Evolutionary conservation across 2,888 invertebrate genomes (phyloP), one percentile per base, ranked within the genome.

Genomic region (Ceramica pisi): DNA sequence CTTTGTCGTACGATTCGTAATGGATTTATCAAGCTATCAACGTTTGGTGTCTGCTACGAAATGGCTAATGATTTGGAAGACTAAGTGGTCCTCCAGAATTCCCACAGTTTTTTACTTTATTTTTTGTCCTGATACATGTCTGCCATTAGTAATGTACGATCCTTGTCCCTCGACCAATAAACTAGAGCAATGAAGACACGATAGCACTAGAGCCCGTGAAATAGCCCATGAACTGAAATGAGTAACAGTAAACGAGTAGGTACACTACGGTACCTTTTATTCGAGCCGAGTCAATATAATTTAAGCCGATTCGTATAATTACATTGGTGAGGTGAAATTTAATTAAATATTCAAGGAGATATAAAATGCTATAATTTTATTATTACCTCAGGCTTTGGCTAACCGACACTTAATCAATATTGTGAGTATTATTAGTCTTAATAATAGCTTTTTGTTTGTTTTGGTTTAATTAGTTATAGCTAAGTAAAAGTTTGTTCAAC

Each of bases 11-110:
- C 68, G 67, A 80, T 74, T 77, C 75, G 75, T 75, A 84, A 85
- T 80, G 83, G 85, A 86, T 80, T 86, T 82, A 86, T 84, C 76
- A 86, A 70, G 82, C 75, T 80, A 83, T 83, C 81, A 66, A 56
- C 74, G 67, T 66, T 73, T 64, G 71, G 66, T 79, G 68, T 82
- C 48, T 60, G 53, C 66, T 71, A 62, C 63, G 26, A 82, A 84
- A 77, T 67, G 78, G 66, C 71, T 76, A 84, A 86, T 84, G 80
- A 78, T 75, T 82, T 67, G 71, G 63, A 81, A 78, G 71, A 78
- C 59, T 72, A 84, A 78, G 62, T 61, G 61, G 53, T 59, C 48
- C 44, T 65, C 53, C 67, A 50, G 71, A 71, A 77, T 72, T 44
- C 35, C 57, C 61, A 66, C 53, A 23, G 48, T 31, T 48, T 71